Percentiles rank a stretch among this genome's conserved stretches.
Conservation (phyloP, 2,797 vertebrate genomes). For the Hafferia zeledoni region DNA sequence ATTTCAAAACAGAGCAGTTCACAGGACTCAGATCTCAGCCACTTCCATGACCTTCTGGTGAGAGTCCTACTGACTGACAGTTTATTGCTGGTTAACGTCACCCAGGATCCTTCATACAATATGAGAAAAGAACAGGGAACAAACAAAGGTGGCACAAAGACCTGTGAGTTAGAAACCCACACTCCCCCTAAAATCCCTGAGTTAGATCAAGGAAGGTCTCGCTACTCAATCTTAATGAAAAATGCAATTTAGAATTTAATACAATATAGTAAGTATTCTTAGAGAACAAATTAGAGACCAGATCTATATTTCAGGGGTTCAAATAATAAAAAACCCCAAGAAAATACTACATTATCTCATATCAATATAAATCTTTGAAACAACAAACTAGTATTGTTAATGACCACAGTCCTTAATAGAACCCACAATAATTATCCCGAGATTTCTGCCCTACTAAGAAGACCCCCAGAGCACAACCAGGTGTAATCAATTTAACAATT, state of each 20-base stretch:
- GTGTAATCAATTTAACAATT: background rate
- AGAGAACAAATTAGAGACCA: background rate
- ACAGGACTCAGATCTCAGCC: background rate
- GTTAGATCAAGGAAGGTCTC: background rate
- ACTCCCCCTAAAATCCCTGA: rapidly evolving
- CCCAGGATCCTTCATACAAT: background rate
- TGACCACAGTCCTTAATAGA: background rate
- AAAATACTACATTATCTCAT: background rate
- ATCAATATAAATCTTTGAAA: background rate
- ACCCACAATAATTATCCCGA: background rate
- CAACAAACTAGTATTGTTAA: background rate
- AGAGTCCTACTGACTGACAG: background rate
- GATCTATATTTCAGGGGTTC: background rate
- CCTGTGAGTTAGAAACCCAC: background rate
- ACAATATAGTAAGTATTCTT: background rate
- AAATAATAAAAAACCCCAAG: background rate
- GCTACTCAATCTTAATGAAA: background rate
- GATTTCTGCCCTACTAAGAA: background rate
- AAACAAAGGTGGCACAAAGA: background rate
- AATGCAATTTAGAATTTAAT: background rate
- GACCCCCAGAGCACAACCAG: background rate
- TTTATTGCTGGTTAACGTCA: background rate
- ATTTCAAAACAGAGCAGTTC: background rate
- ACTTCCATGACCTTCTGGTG: background rate
- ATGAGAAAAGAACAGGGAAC: background rate